Evolutionary conservation across 1,140 invertebrate genomes (phyloP), one percentile per base, ranked within the genome.

Genomic region (Cecropterus lyciades): DNA sequence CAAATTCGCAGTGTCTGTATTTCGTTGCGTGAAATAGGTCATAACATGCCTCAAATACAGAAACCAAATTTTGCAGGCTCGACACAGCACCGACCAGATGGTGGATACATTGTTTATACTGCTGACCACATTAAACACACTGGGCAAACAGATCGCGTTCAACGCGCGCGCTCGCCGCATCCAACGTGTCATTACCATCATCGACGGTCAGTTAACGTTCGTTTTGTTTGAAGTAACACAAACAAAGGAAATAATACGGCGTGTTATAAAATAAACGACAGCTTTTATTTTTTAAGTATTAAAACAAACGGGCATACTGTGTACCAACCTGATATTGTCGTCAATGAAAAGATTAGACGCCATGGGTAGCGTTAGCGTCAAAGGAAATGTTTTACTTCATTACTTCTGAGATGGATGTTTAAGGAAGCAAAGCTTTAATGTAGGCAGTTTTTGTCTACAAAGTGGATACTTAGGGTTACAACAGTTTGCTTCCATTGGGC

Each of bases 101-200:
- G 79, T 87, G 57, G 78, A 82, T 57, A 85, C 77, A 6, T 68
- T 89, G 42, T 89, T 87, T 69, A 82, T 89, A 17, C 70, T 89
- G 49, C 67, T 89, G 37, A 87, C 82, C 1, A 85, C 84, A 16
- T 52, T 89, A 14, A 87, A 83, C 63, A 74, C 82, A 3, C 65
- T 89, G 17, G 80, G 75, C 8, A 89, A 89, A 64, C 84, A 89
- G 64, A 24, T 74, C 3, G 70, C 84, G 0, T 84, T 85, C 57
- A 84, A 86, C 53, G 6, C 73, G 0, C 75, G 79, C 10, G 67
- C 59, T 0, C 14, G 37, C 13, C 80, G 85, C 7, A 68, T 89
- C 27, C 78, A 85, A 55, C 51, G 67, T 5, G 68, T 88, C 30
- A 74, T 88, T 30, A 15, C 45, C 7, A 65, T 72, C 10, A 73